A percentile compares a stretch with the other conserved stretches of the same genome.
phyloP scores from a whole-genome alignment of 1,140 invertebrate species.

The Drosophila pseudoananassae region DNA sequence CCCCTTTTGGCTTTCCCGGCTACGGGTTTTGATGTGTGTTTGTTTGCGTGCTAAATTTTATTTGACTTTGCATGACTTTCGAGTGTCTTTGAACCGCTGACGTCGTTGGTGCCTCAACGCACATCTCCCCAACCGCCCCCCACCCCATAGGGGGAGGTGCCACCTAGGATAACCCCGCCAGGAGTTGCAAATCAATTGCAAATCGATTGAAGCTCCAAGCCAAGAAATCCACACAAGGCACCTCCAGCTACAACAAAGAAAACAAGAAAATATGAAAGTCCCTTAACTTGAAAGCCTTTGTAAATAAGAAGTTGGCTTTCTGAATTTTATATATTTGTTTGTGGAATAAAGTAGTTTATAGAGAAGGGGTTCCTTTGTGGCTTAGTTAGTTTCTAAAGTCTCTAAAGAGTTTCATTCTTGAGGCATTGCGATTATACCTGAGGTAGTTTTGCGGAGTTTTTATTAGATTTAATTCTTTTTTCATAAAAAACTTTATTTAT shows the following conservation, averaged over 20 bases:
- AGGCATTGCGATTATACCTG: no score
- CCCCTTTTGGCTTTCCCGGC: background rate
- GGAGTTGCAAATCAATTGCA: conserved; percentile 31
- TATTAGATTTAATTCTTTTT: no score
- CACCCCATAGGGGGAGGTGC: background rate
- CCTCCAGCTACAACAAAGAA: background rate
- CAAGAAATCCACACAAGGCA: background rate
- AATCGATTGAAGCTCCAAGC: conserved; percentile 11
- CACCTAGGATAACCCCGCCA: conserved; percentile 7
- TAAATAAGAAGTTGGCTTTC: no score
- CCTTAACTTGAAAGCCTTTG: no score
- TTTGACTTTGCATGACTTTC: conserved; percentile 74
- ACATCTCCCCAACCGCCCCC: background rate
- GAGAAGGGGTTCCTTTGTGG: no score
- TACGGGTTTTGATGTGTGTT: conserved; percentile 28
- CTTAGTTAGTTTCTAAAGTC: no score
- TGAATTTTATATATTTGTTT: no score
- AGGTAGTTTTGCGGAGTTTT: no score
- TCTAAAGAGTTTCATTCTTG: no score
- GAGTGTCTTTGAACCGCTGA: conserved; percentile 53
- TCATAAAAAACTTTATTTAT: no score
- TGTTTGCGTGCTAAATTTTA: conserved; percentile 60
- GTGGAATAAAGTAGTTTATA: no score
- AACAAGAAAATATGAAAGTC: background rate
- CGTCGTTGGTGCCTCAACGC: background rate